A percentile compares a stretch with the other conserved stretches of the same genome.
Evolutionary conservation across 2,113 vertebrate species (phyloP).

Genomic region (Leptobrachium ailaonicum): DNA sequence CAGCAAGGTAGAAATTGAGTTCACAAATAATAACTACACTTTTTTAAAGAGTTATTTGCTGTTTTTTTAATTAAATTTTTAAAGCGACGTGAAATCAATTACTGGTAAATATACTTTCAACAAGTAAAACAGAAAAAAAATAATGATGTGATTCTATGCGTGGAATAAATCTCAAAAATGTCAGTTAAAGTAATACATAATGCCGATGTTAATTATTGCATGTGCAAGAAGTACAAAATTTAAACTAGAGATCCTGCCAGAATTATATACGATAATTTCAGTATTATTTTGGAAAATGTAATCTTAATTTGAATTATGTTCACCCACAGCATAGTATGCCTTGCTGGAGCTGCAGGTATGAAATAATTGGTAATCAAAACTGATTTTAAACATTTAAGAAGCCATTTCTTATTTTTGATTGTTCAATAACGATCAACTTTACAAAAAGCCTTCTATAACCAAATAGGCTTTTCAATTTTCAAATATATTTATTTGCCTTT

Average conservation of each 20-base stretch:
- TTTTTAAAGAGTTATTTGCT: background rate
- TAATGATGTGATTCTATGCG: background rate
- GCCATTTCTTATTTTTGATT: too few species aligned
- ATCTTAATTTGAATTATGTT: too few species aligned
- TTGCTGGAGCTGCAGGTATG: too few species aligned
- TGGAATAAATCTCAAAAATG: background rate
- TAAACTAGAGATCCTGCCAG: background rate
- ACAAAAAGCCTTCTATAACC: too few species aligned
- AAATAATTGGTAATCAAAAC: too few species aligned
- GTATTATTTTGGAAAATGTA: too few species aligned
- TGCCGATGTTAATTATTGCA: background rate
- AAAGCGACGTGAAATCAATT: constrained; percentile 2
- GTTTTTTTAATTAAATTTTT: background rate
- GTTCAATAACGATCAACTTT: too few species aligned
- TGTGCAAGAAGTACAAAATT: background rate
- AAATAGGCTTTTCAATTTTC: too few species aligned
- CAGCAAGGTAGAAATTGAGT: background rate
- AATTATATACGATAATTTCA: background rate
- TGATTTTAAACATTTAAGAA: too few species aligned
- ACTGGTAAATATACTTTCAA: constrained; percentile 1
- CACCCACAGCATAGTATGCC: too few species aligned
- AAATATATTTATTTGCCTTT: too few species aligned
- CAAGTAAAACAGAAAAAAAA: background rate
- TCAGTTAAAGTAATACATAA: constrained; percentile 4
- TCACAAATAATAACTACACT: background rate